These are phyloP conservation scores for Neodon shergylaensis DNA, from an alignment of 2,113 vertebrate genomes.

Conservation along the genomic window DNA sequence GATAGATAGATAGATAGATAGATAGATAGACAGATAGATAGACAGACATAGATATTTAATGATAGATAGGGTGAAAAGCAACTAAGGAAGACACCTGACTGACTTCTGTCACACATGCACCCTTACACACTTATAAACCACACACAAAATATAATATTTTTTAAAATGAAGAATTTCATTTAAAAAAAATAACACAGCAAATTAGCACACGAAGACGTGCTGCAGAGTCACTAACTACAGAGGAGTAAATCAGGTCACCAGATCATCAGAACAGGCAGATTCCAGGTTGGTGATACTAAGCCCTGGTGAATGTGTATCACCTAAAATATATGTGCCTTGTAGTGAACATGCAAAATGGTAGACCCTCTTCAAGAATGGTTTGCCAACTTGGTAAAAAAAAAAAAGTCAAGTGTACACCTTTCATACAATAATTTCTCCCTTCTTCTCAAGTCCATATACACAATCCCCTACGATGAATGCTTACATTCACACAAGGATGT, in stretches of 20 bases:
- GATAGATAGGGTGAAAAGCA: background rate
- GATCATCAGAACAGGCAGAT: background rate
- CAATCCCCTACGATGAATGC: background rate
- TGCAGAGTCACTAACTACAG: background rate
- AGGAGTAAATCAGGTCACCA: background rate
- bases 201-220: too few species aligned
- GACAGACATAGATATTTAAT: too few species aligned
- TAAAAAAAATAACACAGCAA: too few species aligned
- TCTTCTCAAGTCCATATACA: background rate
- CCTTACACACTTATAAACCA: too few species aligned
- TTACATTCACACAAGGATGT: background rate
- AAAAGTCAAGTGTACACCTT: background rate
- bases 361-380: background rate
- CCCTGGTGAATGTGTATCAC: background rate
- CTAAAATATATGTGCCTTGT: background rate
- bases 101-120: background rate
- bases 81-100: background rate
- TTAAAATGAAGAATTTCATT: background rate
- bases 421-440: background rate
- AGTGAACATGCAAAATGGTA: background rate
- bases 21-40: too few species aligned
- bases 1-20: too few species aligned
- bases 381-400: background rate
- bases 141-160: background rate
- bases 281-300: background rate